Base-by-base conservation (phyloP, 2,113 vertebrate species). In the Grallaria varia region DNA sequence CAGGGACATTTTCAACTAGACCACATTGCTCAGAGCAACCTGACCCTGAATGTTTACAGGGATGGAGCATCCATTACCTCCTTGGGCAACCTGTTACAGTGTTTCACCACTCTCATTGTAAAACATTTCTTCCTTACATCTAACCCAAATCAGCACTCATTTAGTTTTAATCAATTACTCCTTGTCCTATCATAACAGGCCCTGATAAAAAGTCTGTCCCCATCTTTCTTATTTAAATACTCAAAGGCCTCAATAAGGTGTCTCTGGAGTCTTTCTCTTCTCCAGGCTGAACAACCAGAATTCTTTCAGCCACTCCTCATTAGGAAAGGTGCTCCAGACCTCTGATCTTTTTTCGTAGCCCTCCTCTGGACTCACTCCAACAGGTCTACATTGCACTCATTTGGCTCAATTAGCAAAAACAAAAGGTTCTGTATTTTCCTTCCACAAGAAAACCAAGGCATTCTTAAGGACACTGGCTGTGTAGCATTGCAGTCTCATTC, bases 141-240 rank as follows among this genome's bases (percentile, higher is more conserved):
- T 47, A 30, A 19, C 28, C 25, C 49, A 2, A 68, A 69, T 30
- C 19, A 72, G 1, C 3, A 6, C 8, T 73, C 19, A 3, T 60
- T 73, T 24, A 64, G 5, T 19, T 37, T 39, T 56, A 84, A 72
- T 17, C 9, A 25, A 8, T 55, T 45, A 33, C 4, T 8, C 10
- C 14, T 39, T 50, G 6, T 39, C 13, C 21, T 76, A 0, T 31
- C 0, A 0, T 35, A 10, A 52, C 6, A 58, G 10, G 3, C 2
- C 4, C 16, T 52, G 1, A 3, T 47, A 50, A 56, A 39, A 58
- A 11, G 5, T 33, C 6, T 39, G 12, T 50, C 39, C 5, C 28
- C 3, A 12, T 18, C 14, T 68, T 75, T 47, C 33, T 37, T 37
- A 8, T 2, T 35, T 27, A 39, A 17, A 10, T 30, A 42, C 9